Evolutionary conservation across 2,888 invertebrate genomes (phyloP).

Genomic region (Phragmatobia fuliginosa): DNA sequence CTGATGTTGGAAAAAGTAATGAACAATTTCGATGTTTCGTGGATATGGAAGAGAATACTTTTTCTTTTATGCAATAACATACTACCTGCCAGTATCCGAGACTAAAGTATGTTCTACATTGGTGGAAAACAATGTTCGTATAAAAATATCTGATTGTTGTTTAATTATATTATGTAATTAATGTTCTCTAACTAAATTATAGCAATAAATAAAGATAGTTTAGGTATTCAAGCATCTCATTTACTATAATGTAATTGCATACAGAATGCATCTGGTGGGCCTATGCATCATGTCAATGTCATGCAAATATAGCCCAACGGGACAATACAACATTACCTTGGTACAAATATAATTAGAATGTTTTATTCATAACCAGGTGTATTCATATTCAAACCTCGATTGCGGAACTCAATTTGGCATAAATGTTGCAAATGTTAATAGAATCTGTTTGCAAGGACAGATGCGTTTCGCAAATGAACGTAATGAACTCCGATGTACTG

Average conservation of each 20-base stretch:
- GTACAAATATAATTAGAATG: slow-evolving; percentile 3
- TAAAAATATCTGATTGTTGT: not conserved
- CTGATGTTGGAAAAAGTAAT: slow-evolving; percentile 39
- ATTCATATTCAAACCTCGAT: slow-evolving; percentile 35
- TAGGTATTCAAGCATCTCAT: not conserved
- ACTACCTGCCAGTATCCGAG: not conserved
- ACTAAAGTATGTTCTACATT: not conserved
- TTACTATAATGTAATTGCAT: not conserved
- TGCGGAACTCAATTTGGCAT: slow-evolving; percentile 43
- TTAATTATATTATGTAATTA: not conserved
- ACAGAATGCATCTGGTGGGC: not conserved
- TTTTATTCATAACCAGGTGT: slow-evolving; percentile 26
- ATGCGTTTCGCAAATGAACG: slow-evolving; percentile 36
- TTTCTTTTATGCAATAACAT: not conserved
- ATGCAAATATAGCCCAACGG: not conserved
- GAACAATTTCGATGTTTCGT: slow-evolving; percentile 17
- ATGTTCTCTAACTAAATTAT: no score
- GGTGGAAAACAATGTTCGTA: not conserved
- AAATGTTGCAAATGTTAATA: slow-evolving; percentile 46
- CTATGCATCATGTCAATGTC: not conserved
- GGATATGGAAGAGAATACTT: not conserved
- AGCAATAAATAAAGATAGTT: no score
- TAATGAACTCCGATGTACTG: not conserved
- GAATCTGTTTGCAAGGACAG: slow-evolving; percentile 45
- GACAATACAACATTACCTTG: not conserved